Conservation (phyloP, 2,797 vertebrate species). For the Lutjanus campechanus region DNA sequence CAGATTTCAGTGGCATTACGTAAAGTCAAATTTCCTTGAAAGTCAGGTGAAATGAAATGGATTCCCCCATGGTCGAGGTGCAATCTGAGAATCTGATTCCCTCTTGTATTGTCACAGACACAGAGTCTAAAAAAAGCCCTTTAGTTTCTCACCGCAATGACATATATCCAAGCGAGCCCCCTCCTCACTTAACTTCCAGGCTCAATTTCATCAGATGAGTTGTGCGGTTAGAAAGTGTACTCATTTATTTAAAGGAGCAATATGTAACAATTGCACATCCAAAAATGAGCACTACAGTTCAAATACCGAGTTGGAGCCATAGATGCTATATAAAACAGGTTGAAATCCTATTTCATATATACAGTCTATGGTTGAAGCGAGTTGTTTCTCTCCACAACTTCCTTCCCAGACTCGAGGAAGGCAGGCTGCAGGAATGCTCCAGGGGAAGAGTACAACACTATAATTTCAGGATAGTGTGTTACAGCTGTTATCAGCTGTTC, state of each 20-base stretch:
- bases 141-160: slow-evolving; percentile 75
- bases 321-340: too few relatives aligned
- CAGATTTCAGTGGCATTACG: slow-evolving; percentile 83
- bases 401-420: too few relatives aligned
- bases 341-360: too few relatives aligned
- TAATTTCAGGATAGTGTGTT: too few relatives aligned
- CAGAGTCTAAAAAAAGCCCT: slow-evolving; percentile 68
- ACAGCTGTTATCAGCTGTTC: too few relatives aligned
- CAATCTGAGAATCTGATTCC: slow-evolving; percentile 79
- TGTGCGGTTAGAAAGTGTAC: slow-evolving; percentile 37
- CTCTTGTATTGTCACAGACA: slow-evolving; percentile 67
- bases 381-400: too few relatives aligned
- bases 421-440: too few relatives aligned
- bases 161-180: slow-evolving; percentile 30
- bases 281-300: too few relatives aligned
- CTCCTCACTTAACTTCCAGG: slow-evolving; percentile 44
- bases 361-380: too few relatives aligned
- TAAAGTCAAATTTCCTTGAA: slow-evolving; percentile 84
- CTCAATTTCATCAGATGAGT: slow-evolving; percentile 45
- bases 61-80: slow-evolving; percentile 74
- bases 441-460: too few relatives aligned
- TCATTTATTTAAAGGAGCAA: slow-evolving; percentile 21
- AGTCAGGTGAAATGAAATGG: slow-evolving; percentile 82
- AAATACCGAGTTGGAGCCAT: too few relatives aligned
- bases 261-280: too few relatives aligned